Evolutionary conservation across 2,797 vertebrate genomes (phyloP).

Genomic region (Ara ararauna): DNA sequence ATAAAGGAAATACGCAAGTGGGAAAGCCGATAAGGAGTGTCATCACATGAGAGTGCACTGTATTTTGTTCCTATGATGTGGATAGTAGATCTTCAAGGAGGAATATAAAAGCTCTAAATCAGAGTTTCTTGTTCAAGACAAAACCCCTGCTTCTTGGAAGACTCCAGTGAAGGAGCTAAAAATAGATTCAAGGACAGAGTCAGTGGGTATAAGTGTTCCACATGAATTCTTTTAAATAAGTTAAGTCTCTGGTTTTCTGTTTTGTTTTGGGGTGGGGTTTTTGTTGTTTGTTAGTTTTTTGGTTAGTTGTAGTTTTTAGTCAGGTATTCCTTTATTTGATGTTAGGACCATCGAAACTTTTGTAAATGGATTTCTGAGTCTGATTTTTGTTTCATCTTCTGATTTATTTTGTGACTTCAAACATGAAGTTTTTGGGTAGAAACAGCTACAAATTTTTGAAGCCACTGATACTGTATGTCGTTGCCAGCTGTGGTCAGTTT

Average conservation of each 20-base stretch:
- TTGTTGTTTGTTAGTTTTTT: not conserved
- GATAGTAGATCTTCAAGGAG: not conserved
- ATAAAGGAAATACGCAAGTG: not conserved
- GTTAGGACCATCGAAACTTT: not conserved
- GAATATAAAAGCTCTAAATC: not conserved
- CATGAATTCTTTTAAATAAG: not conserved
- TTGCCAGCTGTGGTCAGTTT: not conserved
- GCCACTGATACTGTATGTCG: not conserved
- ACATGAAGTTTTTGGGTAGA: not conserved
- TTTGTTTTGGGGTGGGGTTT: not conserved
- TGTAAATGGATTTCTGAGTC: not conserved
- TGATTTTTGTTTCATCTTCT: not conserved
- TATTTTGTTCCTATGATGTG: not conserved
- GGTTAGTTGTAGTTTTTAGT: not conserved
- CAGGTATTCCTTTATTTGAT: not conserved
- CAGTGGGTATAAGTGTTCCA: not conserved
- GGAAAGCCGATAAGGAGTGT: not conserved
- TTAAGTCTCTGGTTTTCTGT: not conserved
- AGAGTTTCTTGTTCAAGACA: not conserved
- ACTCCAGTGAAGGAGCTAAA: not conserved
- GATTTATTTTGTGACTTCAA: constrained; percentile 21
- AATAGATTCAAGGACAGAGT: not conserved
- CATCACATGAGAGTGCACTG: not conserved
- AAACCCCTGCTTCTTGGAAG: not conserved
- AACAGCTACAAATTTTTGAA: not conserved